Evolutionary conservation across 2,888 invertebrate species (phyloP).

Genomic region (Sialis lutaria): DNA sequence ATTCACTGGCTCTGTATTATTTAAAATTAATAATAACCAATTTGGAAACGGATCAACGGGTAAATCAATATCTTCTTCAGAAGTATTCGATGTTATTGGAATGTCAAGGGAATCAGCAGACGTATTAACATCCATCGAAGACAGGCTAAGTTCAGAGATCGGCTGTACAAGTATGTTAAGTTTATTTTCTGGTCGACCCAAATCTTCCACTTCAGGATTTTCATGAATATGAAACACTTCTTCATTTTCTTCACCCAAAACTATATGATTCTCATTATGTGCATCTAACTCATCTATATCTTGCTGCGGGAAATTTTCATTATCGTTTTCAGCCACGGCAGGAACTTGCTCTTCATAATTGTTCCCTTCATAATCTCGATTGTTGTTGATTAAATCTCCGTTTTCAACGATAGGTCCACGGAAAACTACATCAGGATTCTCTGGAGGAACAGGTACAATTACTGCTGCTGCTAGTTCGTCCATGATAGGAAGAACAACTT

Average conservation of each 20-base stretch:
- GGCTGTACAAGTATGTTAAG: constrained; percentile 5
- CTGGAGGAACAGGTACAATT: constrained; percentile 9
- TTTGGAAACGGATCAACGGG: constrained; percentile 2
- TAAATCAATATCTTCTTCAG: background rate
- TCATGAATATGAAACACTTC: constrained; percentile 8
- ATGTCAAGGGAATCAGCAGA: background rate
- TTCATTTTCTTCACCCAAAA: constrained; percentile 6
- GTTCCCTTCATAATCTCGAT: constrained; percentile 31
- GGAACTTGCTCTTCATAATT: constrained; percentile 20
- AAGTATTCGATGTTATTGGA: background rate
- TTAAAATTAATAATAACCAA: background rate
- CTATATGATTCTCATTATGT: constrained; percentile 8
- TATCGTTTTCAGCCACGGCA: constrained; percentile 14
- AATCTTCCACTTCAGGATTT: constrained; percentile 9
- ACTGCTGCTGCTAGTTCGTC: background rate
- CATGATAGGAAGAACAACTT: constrained; percentile 10
- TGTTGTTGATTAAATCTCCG: constrained; percentile 33
- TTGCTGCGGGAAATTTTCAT: constrained; percentile 10
- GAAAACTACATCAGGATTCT: constrained; percentile 8
- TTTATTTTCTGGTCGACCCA: constrained; percentile 9
- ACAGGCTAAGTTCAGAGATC: background rate
- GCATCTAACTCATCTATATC: constrained; percentile 5
- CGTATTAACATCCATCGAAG: constrained; percentile 6
- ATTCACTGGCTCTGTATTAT: background rate
- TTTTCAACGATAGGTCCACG: constrained; percentile 24